A percentile compares a stretch with the other conserved stretches of the same genome.
Evolutionary conservation across 92 coral and sea anemone genomes (phyloP).

Genomic region (Palythoa grandis): DNA sequence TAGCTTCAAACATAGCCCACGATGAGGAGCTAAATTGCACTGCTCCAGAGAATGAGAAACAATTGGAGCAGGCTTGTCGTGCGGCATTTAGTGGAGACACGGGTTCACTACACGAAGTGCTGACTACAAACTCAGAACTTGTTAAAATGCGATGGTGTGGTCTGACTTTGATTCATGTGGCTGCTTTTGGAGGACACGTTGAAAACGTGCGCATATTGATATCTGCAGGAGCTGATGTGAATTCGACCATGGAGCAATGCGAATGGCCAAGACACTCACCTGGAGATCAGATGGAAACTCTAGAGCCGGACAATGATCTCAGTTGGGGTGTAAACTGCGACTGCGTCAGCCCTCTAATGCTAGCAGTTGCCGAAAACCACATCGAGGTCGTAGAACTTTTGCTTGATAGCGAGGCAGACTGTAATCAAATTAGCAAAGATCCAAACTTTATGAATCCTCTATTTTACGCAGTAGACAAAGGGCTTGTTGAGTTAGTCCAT

Average conservation of each 20-base stretch:
- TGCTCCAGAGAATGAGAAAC: background rate
- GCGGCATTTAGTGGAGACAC: slow-evolving; percentile 26
- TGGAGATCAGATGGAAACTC: background rate
- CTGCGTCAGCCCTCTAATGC: slow-evolving; percentile 35
- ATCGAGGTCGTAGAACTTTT: slow-evolving; percentile 11
- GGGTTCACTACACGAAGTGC: background rate
- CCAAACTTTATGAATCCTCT: background rate
- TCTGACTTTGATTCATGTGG: slow-evolving; percentile 5
- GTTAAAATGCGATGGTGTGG: slow-evolving; percentile 38
- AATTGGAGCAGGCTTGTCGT: slow-evolving; percentile 5
- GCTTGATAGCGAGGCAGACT: slow-evolving; percentile 19
- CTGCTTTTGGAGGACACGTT: slow-evolving; percentile 33
- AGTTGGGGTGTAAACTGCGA: slow-evolving; percentile 5
- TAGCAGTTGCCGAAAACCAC: slow-evolving; percentile 19
- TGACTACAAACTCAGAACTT: background rate
- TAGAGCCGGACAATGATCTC: background rate
- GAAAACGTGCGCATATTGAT: background rate
- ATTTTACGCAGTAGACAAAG: slow-evolving; percentile 26
- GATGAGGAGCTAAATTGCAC: background rate
- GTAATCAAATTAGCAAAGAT: background rate
- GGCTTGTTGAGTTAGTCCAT: background rate
- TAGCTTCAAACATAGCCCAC: slow-evolving; percentile 15
- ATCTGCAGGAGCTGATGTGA: slow-evolving; percentile 29
- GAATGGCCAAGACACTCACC: background rate
- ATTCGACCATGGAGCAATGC: slow-evolving; percentile 19